Evolutionary conservation across 1,140 invertebrate genomes (phyloP).

Genomic region (Caerostris darwini): DNA sequence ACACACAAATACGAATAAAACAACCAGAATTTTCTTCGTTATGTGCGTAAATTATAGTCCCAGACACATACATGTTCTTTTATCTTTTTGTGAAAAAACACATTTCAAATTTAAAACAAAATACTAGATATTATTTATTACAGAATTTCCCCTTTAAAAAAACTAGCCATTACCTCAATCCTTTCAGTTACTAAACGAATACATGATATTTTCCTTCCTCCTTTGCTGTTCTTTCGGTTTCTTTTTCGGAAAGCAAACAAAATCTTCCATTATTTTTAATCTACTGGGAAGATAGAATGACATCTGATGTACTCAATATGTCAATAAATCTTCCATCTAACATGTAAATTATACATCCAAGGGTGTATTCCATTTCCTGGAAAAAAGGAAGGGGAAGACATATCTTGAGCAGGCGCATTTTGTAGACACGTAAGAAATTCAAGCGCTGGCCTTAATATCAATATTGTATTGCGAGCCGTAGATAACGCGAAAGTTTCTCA

Average conservation of each 20-base stretch:
- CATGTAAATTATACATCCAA: neutral
- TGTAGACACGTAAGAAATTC: neutral
- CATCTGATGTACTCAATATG: neutral
- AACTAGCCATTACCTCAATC: too few species aligned
- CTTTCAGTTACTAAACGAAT: too few species aligned
- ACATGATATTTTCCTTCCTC: neutral
- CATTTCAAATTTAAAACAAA: too few species aligned
- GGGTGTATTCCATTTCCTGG: neutral
- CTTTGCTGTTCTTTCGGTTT: neutral
- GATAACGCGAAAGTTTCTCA: neutral
- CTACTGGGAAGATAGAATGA: neutral
- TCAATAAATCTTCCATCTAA: constrained; percentile 7
- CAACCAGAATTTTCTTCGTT: too few species aligned
- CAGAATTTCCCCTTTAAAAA: too few species aligned
- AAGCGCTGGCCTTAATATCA: neutral
- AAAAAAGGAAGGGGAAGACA: neutral
- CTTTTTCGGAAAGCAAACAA: neutral
- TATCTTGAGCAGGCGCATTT: neutral
- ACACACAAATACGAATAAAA: too few species aligned
- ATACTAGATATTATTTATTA: too few species aligned
- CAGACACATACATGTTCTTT: too few species aligned
- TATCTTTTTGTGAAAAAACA: too few species aligned
- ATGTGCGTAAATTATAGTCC: too few species aligned
- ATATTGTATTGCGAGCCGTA: neutral
- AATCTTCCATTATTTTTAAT: neutral